These are phyloP conservation scores for Lanistes nyassanus DNA, from an alignment of 1,140 invertebrate species.

Conservation along the genomic window DNA sequence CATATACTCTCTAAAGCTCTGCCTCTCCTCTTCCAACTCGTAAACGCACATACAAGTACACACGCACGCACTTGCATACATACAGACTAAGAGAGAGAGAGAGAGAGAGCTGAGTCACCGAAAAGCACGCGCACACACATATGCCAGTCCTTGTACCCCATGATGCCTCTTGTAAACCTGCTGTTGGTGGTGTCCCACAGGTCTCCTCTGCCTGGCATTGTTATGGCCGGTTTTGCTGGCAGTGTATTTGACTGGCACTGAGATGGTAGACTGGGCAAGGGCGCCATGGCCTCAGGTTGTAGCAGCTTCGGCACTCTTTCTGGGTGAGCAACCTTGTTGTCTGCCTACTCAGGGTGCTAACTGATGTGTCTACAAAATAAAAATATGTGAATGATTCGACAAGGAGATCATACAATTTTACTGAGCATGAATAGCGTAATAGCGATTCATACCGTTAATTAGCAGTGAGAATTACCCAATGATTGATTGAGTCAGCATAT, in stretches of 20 bases:
- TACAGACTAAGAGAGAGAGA: not conserved
- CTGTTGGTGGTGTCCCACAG: constrained; percentile 8
- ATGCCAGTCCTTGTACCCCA: not conserved
- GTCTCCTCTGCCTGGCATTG: constrained; percentile 10
- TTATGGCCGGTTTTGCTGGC: constrained; percentile 32
- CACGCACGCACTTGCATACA: too few relatives aligned
- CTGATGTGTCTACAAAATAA: too few relatives aligned
- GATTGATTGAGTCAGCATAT: not conserved
- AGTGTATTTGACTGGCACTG: constrained; percentile 26
- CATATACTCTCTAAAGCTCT: too few relatives aligned
- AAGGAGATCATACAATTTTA: not conserved
- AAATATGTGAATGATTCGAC: not conserved
- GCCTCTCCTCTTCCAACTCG: too few relatives aligned
- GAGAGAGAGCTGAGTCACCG: not conserved
- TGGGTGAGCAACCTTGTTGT: too few relatives aligned
- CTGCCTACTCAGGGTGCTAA: too few relatives aligned
- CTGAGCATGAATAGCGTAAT: not conserved
- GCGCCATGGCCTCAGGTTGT: constrained; percentile 23
- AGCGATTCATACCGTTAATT: not conserved
- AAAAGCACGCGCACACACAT: not conserved
- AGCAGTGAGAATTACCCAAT: not conserved
- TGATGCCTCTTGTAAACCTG: not conserved
- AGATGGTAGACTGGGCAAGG: constrained; percentile 8
- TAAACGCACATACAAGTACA: too few relatives aligned
- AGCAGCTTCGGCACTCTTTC: constrained; percentile 14